Conservation (phyloP, 2,113 vertebrate genomes). For the Rhinoptilus africanus region DNA sequence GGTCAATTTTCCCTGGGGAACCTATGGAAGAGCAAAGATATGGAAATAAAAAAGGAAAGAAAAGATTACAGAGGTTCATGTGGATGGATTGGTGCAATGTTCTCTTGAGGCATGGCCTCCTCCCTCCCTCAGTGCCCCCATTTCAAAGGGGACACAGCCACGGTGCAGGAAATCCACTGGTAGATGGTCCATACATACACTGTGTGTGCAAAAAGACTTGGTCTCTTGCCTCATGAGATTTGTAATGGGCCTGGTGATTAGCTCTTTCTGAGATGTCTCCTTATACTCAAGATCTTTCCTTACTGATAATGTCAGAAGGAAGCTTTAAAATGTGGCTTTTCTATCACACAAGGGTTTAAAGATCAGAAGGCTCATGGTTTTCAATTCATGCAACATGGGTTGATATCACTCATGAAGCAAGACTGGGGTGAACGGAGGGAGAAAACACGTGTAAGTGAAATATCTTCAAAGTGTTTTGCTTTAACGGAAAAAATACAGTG, state of each 20-base stretch:
- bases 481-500: slow-evolving; percentile 26
- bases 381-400: neutral
- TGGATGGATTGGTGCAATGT: neutral
- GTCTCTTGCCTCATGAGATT: neutral
- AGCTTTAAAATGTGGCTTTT: neutral
- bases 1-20: neutral
- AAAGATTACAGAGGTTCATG: neutral
- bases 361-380: neutral
- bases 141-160: neutral
- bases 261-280: neutral
- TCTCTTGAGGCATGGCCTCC: neutral
- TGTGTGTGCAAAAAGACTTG: neutral
- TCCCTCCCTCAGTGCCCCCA: neutral
- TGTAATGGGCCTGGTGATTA: neutral
- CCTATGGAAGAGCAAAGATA: neutral
- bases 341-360: neutral
- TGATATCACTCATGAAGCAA: neutral
- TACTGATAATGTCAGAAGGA: neutral
- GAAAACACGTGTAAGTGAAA: neutral
- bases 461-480: slow-evolving; percentile 2
- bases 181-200: neutral
- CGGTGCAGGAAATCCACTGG: neutral
- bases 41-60: neutral
- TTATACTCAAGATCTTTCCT: neutral
- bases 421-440: neutral